A percentile compares a stretch with the other conserved stretches of the same genome.
Evolutionary conservation across 2,888 invertebrate species (phyloP).

Genomic region (Tenodera sinensis): DNA sequence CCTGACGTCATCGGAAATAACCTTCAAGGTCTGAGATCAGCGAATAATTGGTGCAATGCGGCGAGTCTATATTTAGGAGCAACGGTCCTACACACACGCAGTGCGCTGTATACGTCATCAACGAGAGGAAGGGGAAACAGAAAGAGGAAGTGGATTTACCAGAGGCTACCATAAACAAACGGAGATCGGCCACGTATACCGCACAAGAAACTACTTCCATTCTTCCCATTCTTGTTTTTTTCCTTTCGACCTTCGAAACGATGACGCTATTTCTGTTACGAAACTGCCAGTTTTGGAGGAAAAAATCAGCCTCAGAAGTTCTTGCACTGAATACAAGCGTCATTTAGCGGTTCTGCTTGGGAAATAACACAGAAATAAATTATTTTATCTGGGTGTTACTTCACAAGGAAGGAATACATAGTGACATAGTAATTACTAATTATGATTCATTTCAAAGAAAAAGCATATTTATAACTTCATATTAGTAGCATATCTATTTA

Average conservation of each 20-base stretch:
- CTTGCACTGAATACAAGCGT: no score
- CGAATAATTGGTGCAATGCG: neutral
- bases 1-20: neutral
- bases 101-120: neutral
- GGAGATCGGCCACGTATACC: neutral
- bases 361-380: no score
- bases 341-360: no score
- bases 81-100: neutral
- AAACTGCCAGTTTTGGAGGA: no score
- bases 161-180: neutral
- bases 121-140: neutral
- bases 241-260: neutral
- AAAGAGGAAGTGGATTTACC: neutral
- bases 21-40: neutral
- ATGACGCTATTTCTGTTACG: neutral
- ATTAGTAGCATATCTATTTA: no score
- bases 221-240: neutral
- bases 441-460: no score
- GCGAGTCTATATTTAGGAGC: neutral
- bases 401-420: no score
- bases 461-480: no score
- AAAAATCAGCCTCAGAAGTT: no score
- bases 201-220: neutral
- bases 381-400: no score
- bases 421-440: no score